A percentile compares a stretch with the other conserved stretches of the same genome.
Evolutionary conservation across 2,113 vertebrate species (phyloP).

Genomic region (Rhodinocichla rosea): DNA sequence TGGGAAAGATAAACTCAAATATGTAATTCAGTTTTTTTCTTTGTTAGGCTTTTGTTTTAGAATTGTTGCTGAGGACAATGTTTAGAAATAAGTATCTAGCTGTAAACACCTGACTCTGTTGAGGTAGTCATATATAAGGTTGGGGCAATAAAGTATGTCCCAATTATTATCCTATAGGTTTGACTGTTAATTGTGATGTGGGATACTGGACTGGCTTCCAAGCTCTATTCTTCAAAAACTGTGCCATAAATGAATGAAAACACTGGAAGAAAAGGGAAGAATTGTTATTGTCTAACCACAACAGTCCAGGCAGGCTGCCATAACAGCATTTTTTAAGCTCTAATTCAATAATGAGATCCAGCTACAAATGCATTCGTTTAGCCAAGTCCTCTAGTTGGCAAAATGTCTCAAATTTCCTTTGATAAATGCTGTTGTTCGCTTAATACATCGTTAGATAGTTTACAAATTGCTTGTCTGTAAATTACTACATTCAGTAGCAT

Average conservation of each 20-base stretch:
- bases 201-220: not conserved
- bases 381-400: slow-evolving; percentile 26
- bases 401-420: slow-evolving; percentile 7
- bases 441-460: not conserved
- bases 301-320: slow-evolving; percentile 33
- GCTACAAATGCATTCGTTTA: not conserved
- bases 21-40: not conserved
- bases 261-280: slow-evolving; percentile 23
- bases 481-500: not conserved
- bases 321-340: not conserved
- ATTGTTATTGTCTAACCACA: slow-evolving; percentile 37
- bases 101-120: not conserved
- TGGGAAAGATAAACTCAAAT: not conserved
- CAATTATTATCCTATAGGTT: not conserved
- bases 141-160: not conserved
- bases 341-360: slow-evolving; percentile 50
- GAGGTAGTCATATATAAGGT: not conserved
- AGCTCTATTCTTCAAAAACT: not conserved
- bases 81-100: not conserved
- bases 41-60: not conserved
- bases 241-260: slow-evolving; percentile 3
- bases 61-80: not conserved
- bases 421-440: not conserved
- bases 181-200: not conserved
- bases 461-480: not conserved